Base-by-base conservation (phyloP, 1,140 invertebrate species). In the Trinorchestia longiramus region DNA sequence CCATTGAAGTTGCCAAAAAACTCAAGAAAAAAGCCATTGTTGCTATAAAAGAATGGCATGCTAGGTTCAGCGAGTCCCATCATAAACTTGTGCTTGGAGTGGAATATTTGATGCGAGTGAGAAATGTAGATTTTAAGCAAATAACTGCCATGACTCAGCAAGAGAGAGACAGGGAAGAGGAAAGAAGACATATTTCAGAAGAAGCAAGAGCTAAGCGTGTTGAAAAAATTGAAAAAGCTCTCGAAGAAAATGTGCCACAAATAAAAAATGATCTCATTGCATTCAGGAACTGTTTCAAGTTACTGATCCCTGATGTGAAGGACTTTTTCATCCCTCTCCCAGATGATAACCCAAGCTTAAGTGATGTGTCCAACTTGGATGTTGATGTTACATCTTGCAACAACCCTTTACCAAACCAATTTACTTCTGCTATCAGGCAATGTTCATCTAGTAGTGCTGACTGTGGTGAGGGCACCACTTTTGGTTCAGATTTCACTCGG, bases 271-370 rank as follows among this genome's bases (percentile, higher is more conserved):
- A 87, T 62, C 87, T 96, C 88, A 53, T 92, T 28, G 95, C 96
- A 77, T 96, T 96, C 88, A 96, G 95, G 40, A 96, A 96, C 45
- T 96, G 96, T 43, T 96, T 96, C 53, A 96, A 95, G 47, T 53
- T 96, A 8, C 43, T 96, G 8, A 96, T 96, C n/a, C 96, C 96
- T 95, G 96, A 96, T 95, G 94, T 96, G 47, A 95, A 96, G 77
- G 95, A 96, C 43, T 96, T 96, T 95, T 96, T 96, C 77, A 96
- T 96, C 57, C 95, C 95, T 47, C 42, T 96, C 43, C 44, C 95
- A 95, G 95, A 95, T 90, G 95, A 96, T 91, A 96, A 96, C 0
- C 19, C 17, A 28, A 77, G 41, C 17, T n/a, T 28, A 43, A 23
- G n/a, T 95, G 62, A n/a, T 44, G 19, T 77, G 36, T 11, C 62